Evolutionary conservation across 2,888 invertebrate genomes (phyloP), one percentile per base, ranked within the genome.

Genomic region (Calephelis perditalis): DNA sequence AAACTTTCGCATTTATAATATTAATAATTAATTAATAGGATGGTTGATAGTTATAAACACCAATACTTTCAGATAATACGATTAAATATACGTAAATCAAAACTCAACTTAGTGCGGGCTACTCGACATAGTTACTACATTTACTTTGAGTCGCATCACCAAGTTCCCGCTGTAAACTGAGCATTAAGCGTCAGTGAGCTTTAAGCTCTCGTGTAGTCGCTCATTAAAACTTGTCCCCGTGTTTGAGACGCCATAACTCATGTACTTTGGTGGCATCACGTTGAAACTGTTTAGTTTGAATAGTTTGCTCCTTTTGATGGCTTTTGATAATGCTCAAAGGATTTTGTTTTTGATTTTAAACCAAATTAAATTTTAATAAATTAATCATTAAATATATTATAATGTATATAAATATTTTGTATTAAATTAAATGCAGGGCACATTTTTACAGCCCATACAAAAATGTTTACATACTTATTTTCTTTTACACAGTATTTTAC

Each of bases 161-260:
- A 59, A 45, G 54, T 55, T 45, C 15, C 44, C 43, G 35, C 59
- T 59, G 10, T 26, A 44, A 59, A 54, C 54, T 44, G 59, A 59
- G 59, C 54, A 45, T 26, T 59, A 59, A 59, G 52, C 26, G 59
- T 43, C n/a, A 57, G 43, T 11, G 26, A 57, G 54, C 59, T 54
- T 54, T 44, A 55, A 59, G 45, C 54, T 45, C 55, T 44, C 59
- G 60, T 44, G 66, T 59, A 62, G 64, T 63, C 67, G 65, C 70
- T 68, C 70, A 68, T 70, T 70, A 70, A 69, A 70, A 70, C 65
- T 69, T 69, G 63, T 66, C 63, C 49, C 54, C 63, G 59, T 65
- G 65, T 67, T 68, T 67, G 63, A 65, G 63, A 65, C 62, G 59
- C 61, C 60, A 63, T 66, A 68, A 63, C 49, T 62, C 60, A 46